Evolutionary conservation across 2,797 vertebrate genomes (phyloP).

Genomic region (Bryconaethiops microstoma): DNA sequence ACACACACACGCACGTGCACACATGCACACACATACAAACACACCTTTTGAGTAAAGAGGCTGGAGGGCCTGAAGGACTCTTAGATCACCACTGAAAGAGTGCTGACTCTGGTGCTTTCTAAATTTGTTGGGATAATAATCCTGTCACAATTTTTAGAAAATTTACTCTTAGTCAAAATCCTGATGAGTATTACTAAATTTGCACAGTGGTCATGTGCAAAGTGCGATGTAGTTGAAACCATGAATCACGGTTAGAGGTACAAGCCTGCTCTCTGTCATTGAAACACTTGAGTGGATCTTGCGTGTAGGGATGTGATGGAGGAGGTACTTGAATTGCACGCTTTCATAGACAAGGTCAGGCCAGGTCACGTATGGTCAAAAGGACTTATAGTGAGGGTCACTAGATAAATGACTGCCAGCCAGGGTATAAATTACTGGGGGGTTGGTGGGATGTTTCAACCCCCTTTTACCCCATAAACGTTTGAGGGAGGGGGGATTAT

Average conservation of each 20-base stretch:
- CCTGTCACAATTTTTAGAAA: neutral
- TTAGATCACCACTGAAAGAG: conserved; percentile 45
- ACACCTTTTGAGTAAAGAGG: conserved; percentile 49
- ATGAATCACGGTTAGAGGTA: conserved; percentile 17
- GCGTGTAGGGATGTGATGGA: conserved; percentile 61
- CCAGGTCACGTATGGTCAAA: conserved; percentile 42
- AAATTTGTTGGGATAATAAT: conserved; percentile 14
- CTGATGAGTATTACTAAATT: neutral
- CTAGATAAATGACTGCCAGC: neutral
- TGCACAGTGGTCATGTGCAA: neutral
- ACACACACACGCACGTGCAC: conserved; percentile 18
- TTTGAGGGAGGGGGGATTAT: too few species aligned
- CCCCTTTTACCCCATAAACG: too few species aligned
- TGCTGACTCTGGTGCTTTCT: conserved; percentile 48
- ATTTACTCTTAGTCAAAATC: neutral
- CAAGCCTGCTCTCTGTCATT: neutral
- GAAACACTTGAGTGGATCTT: conserved; percentile 46
- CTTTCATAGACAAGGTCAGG: conserved; percentile 53
- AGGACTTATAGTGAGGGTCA: conserved; percentile 14
- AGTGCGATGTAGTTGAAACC: neutral
- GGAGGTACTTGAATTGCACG: conserved; percentile 69
- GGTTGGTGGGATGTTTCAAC: too few species aligned
- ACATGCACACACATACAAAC: conserved; percentile 28
- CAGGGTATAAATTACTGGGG: neutral
- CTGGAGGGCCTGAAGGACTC: conserved; percentile 49